A percentile compares a stretch with the other conserved stretches of the same genome.
These are phyloP conservation scores for Chalcosyrphus nemorum DNA, from an alignment of 2,888 invertebrate genomes.

Conservation along the genomic window DNA sequence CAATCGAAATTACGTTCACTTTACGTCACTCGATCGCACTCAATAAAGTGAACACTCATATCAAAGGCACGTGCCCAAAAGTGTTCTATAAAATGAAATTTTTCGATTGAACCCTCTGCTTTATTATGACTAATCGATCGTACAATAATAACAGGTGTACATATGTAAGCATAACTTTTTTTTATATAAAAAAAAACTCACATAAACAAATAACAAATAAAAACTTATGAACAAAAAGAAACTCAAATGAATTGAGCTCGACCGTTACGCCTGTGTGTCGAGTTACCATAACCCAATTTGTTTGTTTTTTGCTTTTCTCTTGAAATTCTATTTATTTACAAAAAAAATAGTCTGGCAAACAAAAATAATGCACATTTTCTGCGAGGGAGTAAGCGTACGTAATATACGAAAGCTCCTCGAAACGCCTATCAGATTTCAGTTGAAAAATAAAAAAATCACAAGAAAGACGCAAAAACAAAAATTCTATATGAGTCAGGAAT, in stretches of 20 bases:
- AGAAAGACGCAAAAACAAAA: not conserved
- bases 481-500: conserved; percentile 46
- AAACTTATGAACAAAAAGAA: not conserved
- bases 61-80: conserved; percentile 39
- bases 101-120: conserved; percentile 1
- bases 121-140: conserved; percentile 41
- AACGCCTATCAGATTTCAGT: conserved; percentile 34
- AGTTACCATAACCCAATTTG: conserved; percentile 23
- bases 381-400: conserved; percentile 8
- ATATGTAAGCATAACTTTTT: not conserved
- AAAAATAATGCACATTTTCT: not conserved
- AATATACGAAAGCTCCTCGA: not conserved
- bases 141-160: conserved; percentile 31
- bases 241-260: not conserved
- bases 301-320: not conserved
- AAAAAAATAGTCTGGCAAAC: not conserved
- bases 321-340: not conserved
- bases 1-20: not conserved
- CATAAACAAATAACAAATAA: not conserved
- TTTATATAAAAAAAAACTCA: not conserved
- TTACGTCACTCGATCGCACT: conserved; percentile 20
- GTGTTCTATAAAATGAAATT: not conserved
- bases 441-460: not conserved
- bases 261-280: conserved; percentile 35
- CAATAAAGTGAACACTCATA: not conserved